phyloP scores from a whole-genome alignment of 1,140 invertebrate species.

The Augochlora pura region DNA sequence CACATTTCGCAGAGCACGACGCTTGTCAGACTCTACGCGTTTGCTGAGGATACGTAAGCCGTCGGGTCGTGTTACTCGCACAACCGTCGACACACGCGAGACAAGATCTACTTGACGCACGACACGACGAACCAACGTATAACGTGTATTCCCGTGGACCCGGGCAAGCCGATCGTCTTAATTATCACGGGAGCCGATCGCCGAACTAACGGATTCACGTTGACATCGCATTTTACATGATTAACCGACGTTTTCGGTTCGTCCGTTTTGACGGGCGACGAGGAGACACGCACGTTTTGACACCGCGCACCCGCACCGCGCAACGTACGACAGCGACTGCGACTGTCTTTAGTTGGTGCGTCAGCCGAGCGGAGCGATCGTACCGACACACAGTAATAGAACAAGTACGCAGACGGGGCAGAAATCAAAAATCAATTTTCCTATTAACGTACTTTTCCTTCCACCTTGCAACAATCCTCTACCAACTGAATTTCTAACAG shows the following conservation, averaged over 20 bases:
- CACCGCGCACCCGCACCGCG: slow-evolving; percentile 38
- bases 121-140: not conserved
- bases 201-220: slow-evolving; percentile 1
- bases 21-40: slow-evolving; percentile 1
- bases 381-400: slow-evolving; percentile 3
- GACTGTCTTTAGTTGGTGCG: slow-evolving; percentile 9
- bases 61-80: no score
- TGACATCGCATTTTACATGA: slow-evolving; percentile 40
- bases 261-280: slow-evolving; percentile 42
- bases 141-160: not conserved
- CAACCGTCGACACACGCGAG: not conserved
- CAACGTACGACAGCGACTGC: slow-evolving; percentile 6
- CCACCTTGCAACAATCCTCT: no score
- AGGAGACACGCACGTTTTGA: slow-evolving; percentile 57
- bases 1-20: slow-evolving; percentile 31
- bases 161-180: not conserved
- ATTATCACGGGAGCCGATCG: not conserved
- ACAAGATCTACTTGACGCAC: not conserved
- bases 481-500: no score
- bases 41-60: slow-evolving; percentile 8
- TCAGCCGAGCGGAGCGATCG: not conserved
- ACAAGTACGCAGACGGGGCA: no score
- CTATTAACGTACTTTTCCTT: no score
- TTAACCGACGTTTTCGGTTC: slow-evolving; percentile 34
- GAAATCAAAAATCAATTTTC: no score